Conservation (phyloP, 2,797 vertebrate species). For the Gobionotothen gibberifrons region DNA sequence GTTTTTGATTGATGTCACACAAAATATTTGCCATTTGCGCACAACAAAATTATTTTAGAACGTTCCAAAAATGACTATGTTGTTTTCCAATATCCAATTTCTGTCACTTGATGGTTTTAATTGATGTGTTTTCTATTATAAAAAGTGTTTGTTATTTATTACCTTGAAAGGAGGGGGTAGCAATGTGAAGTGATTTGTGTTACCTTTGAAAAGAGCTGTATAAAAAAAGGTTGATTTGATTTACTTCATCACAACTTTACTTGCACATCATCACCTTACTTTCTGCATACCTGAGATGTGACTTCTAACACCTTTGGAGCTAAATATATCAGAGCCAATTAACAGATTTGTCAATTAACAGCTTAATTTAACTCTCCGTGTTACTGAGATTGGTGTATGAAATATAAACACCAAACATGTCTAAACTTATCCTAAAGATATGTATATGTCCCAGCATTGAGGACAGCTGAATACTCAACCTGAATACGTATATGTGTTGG, state of each 20-base stretch:
- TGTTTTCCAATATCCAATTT: not conserved
- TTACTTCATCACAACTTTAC: slow-evolving; percentile 1
- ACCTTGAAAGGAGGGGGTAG: too few species aligned
- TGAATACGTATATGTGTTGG: too few species aligned
- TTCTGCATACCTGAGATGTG: slow-evolving; percentile 16
- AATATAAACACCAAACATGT: not conserved
- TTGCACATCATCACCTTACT: slow-evolving; percentile 17
- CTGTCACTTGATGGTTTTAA: not conserved
- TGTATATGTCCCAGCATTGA: not conserved
- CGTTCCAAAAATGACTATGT: not conserved
- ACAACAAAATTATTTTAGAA: not conserved
- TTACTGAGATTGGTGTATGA: not conserved
- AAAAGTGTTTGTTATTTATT: too few species aligned
- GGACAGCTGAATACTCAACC: not conserved
- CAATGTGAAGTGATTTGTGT: too few species aligned
- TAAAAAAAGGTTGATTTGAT: not conserved
- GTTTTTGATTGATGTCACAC: too few species aligned
- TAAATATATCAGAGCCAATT: slow-evolving; percentile 44
- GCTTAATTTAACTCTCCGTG: not conserved
- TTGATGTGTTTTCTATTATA: too few species aligned
- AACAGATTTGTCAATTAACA: slow-evolving; percentile 50
- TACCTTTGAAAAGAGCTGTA: too few species aligned
- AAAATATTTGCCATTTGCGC: too few species aligned
- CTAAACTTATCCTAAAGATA: not conserved
- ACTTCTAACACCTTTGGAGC: slow-evolving; percentile 41